Percentiles rank a stretch among this genome's conserved stretches.
Conservation (phyloP, 2,797 vertebrate genomes). For the Bovichtus diacanthus region DNA sequence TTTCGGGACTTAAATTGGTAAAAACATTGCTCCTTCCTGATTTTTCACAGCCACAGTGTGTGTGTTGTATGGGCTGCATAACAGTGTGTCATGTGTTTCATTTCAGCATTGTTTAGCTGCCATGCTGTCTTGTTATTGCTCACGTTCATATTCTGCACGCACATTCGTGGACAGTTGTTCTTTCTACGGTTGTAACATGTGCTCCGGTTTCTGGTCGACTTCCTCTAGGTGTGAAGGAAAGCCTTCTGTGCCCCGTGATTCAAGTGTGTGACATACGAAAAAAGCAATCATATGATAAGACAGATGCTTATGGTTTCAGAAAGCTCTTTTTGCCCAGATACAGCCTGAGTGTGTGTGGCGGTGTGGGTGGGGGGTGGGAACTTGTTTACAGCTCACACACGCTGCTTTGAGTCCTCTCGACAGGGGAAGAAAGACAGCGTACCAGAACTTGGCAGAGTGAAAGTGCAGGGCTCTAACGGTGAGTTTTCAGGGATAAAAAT, state of each 20-base stretch:
- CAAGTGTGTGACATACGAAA: slow-evolving; percentile 64
- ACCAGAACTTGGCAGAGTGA: slow-evolving; percentile 77
- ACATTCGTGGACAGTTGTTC: slow-evolving; percentile 58
- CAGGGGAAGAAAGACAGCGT: slow-evolving; percentile 76
- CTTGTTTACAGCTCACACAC: slow-evolving; percentile 84
- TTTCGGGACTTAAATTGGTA: not conserved
- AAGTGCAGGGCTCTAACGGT: slow-evolving; percentile 69
- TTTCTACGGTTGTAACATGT: slow-evolving; percentile 54
- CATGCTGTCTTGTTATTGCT: slow-evolving; percentile 43
- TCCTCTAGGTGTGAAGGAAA: slow-evolving; percentile 74
- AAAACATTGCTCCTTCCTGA: not conserved
- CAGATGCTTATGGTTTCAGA: slow-evolving; percentile 77
- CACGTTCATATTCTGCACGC: slow-evolving; percentile 45
- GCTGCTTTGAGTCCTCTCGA: slow-evolving; percentile 79
- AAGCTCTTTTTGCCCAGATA: slow-evolving; percentile 84
- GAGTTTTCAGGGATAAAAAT: slow-evolving; percentile 80
- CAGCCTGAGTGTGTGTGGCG: slow-evolving; percentile 65
- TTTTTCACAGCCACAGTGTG: slow-evolving; percentile 29
- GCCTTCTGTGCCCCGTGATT: slow-evolving; percentile 67
- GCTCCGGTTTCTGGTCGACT: slow-evolving; percentile 66
- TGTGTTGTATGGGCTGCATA: slow-evolving; percentile 8
- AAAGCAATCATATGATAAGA: slow-evolving; percentile 77
- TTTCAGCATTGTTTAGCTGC: slow-evolving; percentile 34
- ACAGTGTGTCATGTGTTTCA: slow-evolving; percentile 19
- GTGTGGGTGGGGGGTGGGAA: slow-evolving; percentile 79